Evolutionary conservation across 2,113 vertebrate genomes (phyloP).

Genomic region (Pantherophis guttatus): DNA sequence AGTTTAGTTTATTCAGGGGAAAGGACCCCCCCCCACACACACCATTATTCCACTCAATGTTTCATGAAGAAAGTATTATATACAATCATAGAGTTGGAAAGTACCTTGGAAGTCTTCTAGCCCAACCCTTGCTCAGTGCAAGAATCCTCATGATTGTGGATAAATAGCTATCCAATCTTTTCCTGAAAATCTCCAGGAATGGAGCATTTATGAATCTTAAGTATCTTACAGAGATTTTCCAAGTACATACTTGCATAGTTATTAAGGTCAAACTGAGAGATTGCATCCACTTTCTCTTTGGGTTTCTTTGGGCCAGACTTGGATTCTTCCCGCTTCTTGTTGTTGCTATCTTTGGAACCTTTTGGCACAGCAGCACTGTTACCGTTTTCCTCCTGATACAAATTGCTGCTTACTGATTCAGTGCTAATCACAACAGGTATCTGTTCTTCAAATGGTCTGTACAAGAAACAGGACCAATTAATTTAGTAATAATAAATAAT

Average conservation of each 20-base stretch:
- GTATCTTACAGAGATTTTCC: neutral
- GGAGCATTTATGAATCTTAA: neutral
- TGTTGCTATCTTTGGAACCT: constrained; percentile 75
- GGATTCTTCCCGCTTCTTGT: constrained; percentile 89
- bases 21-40: too few species aligned
- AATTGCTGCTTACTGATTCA: constrained; percentile 61
- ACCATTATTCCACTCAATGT: neutral
- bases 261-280: constrained; percentile 98
- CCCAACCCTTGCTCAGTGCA: neutral
- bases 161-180: neutral
- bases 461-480: neutral
- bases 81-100: neutral
- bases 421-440: constrained; percentile 47
- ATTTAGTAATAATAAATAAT: neutral
- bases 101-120: neutral
- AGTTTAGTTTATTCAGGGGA: neutral
- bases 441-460: constrained; percentile 76
- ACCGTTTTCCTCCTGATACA: constrained; percentile 75
- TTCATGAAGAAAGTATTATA: neutral
- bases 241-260: constrained; percentile 94
- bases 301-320: constrained; percentile 90
- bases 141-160: neutral
- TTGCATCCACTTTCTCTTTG: constrained; percentile 92
- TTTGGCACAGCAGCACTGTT: constrained; percentile 70
- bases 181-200: neutral